These are phyloP conservation scores for Phodopus roborovskii DNA, from an alignment of 2,113 vertebrate genomes.

Conservation along the genomic window DNA sequence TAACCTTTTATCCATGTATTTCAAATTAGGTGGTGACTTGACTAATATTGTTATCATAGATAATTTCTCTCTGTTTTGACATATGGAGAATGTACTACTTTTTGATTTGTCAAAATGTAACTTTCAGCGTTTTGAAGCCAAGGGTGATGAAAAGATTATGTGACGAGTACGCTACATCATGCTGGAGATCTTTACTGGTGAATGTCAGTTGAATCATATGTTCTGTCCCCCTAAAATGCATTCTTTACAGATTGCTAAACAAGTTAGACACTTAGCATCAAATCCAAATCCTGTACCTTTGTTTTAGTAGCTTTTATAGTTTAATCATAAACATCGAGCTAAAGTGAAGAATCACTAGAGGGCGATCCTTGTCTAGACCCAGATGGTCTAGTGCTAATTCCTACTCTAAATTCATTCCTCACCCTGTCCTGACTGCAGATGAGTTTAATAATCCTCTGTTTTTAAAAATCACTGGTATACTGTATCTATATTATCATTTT, in stretches of 20 bases:
- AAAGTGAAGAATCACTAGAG: conserved; percentile 64
- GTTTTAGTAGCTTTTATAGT: neutral
- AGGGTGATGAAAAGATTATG: conserved; percentile 8
- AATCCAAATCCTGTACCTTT: neutral
- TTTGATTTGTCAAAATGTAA: conserved; percentile 31
- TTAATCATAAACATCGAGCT: neutral
- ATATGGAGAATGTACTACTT: neutral
- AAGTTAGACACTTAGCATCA: conserved; percentile 53
- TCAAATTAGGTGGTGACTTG: conserved; percentile 1
- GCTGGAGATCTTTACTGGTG: conserved; percentile 22
- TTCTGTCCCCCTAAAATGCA: neutral
- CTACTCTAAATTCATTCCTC: neutral
- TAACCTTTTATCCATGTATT: neutral
- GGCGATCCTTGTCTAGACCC: no score
- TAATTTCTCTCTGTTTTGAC: neutral
- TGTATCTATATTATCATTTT: neutral
- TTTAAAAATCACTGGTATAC: neutral
- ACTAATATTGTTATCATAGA: neutral
- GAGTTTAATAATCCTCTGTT: neutral
- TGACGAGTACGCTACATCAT: neutral
- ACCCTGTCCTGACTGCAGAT: neutral
- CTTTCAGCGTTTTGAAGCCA: conserved; percentile 5
- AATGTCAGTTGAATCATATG: neutral
- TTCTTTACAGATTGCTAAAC: neutral
- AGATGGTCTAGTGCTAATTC: no score